A percentile compares a stretch with the other conserved stretches of the same genome.
These are phyloP conservation scores for Porites rus DNA, from an alignment of 92 coral and sea anemone species.

Conservation along the genomic window DNA sequence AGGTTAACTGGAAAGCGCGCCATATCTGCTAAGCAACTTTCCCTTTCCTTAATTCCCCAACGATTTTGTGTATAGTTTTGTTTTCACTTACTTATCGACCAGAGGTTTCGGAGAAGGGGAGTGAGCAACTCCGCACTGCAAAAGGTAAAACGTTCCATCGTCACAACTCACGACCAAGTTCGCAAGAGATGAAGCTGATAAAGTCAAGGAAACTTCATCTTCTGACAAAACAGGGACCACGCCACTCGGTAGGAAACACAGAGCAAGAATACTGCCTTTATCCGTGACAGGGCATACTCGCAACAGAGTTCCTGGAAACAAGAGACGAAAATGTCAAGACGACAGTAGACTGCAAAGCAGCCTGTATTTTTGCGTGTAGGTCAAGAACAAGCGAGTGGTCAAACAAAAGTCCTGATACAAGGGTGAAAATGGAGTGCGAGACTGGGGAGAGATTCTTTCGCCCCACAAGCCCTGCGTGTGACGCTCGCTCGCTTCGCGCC, in stretches of 20 bases:
- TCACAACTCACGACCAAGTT: conserved; percentile 86
- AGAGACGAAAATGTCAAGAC: not conserved
- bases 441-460: too few species aligned
- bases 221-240: conserved; percentile 51
- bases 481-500: too few species aligned
- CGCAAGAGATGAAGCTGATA: conserved; percentile 53
- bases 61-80: not conserved
- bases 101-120: conserved; percentile 68
- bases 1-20: too few species aligned
- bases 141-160: conserved; percentile 81
- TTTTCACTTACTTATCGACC: conserved; percentile 67
- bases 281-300: conserved; percentile 69
- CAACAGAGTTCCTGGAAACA: conserved; percentile 65
- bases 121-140: conserved; percentile 78
- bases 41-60: not conserved
- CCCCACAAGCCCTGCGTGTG: too few species aligned
- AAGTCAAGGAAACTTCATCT: conserved; percentile 41
- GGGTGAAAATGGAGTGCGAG: too few species aligned
- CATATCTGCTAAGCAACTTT: not conserved
- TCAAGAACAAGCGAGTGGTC: too few species aligned
- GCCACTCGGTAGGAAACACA: conserved; percentile 78
- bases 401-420: too few species aligned
- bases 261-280: conserved; percentile 63
- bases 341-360: not conserved
- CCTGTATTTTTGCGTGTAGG: too few species aligned